Base-by-base conservation (phyloP, 2,888 invertebrate genomes). In the Gortyna flavago region DNA sequence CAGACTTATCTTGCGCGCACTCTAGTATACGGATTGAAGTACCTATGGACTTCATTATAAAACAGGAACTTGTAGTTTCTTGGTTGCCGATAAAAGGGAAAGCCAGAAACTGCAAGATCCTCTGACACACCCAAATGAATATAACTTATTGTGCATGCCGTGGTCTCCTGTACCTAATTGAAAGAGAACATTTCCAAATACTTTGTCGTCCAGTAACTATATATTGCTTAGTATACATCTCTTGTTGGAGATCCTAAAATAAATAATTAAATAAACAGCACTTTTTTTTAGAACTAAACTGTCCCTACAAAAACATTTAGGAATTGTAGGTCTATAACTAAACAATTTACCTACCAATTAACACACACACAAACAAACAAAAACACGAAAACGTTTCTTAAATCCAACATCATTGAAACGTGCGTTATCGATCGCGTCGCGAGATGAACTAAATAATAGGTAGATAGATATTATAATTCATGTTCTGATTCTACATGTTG, bases 281-380 rank as follows among this genome's bases (percentile, higher is more conserved):
- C n/a, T n/a, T 65, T 38, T 0, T 18, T n/a, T 8, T 41, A 41
- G 6, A 41, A 16, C 48, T 13, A 25, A 68, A 41, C 25, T 48
- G 18, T 18, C 16, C 16, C 1, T 18, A 41, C 38, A 54, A 2
- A 29, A 77, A 54, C n/a, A 51, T 18, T 0, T 21, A 7, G 0
- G n/a, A 18, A 51, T 48, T 21, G 6, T 18, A 72, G 4, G 0
- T n/a, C 8, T 25, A n/a, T 38, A 9, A 16, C n/a, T 44, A 61
- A 35, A 78, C 25, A 11, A 44, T 25, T 62, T 9, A 82, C 83
- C 2, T 73, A 87, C 88, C 88, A 65, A 68, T 77, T 80, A 61
- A 81, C 69, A 81, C 84, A 87, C 11, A 86, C 66, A 70, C 68
- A 83, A 7, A 83, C 18, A 70, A 84, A 88, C 38, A 85, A 75